Conservation (phyloP, 2,888 invertebrate genomes). For the Synergus itoensis region DNA sequence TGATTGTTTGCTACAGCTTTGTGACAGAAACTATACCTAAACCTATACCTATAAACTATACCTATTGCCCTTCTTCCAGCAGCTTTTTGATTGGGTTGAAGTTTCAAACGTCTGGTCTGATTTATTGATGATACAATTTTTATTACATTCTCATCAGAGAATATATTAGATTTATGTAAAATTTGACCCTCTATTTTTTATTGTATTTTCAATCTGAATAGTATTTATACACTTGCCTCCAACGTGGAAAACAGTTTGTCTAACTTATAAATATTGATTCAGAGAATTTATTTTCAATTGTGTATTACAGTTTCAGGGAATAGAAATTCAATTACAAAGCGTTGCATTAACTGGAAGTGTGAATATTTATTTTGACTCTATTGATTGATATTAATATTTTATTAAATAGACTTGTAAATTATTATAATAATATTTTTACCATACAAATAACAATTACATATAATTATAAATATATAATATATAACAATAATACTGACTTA, state of each 20-base stretch:
- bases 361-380: background rate
- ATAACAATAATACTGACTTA: too few species aligned
- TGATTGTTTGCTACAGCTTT: conserved; percentile 32
- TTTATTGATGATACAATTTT: too few species aligned
- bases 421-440: too few species aligned
- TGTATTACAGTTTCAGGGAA: background rate
- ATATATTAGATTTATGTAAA: too few species aligned
- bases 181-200: too few species aligned
- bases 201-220: background rate
- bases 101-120: too few species aligned
- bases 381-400: background rate
- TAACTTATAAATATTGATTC: background rate
- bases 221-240: background rate
- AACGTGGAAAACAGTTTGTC: background rate
- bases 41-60: too few species aligned
- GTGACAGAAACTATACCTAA: conserved; percentile 26
- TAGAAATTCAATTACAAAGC: background rate
- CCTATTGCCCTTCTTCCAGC: too few species aligned
- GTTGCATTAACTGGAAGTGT: background rate
- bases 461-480: too few species aligned
- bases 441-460: too few species aligned
- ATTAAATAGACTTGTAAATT: background rate
- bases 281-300: background rate
- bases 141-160: too few species aligned
- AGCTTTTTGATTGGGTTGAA: too few species aligned